Base-by-base conservation (phyloP, 2,113 vertebrate genomes). In the Epinephelus cyanopodus region DNA sequence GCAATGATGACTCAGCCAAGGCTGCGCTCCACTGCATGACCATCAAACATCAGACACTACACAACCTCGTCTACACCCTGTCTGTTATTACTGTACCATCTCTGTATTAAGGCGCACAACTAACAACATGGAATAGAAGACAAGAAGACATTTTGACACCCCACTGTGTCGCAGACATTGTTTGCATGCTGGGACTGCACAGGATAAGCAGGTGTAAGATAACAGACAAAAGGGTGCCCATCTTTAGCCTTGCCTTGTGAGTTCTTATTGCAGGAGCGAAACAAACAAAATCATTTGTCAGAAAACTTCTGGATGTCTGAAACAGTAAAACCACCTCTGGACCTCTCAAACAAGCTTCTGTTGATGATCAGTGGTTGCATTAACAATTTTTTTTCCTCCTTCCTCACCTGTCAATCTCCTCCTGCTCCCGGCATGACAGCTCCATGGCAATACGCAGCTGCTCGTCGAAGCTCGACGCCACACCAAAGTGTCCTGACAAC, bases 391-490 rank as follows among this genome's bases (percentile, higher is more conserved):
- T 1, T 45, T 60, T 2, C 11, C 53, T 21, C 53, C 61, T 56
- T 54, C 57, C 95, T 52, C 87, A 95, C 88, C 96, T 96, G 89
- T 98, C 96, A 33, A 82, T 92, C 88, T 98, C 97, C 86, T 97
- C 97, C 87, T 98, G 97, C 85, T 99, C 97, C 77, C 89, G 87
- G 14, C 96, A 97, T 0, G 98, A 99, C 57, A 98, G 81, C 86
- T 97, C 98, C 96, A 99, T 97, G 88, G 97, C 98, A 45, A 98
- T 83, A 6, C 96, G 96, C 71, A 99, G 94, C 93, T 98, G 97
- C 93, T 98, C 97, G 2, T 98, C 97, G 3, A 97, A 98, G 93
- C 94, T 97, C 39, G 91, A 80, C 2, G 82, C 90, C 70, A 90
- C 81, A 1, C 86, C 89, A 1, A 95, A 93, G 3, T 90, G 86